These are phyloP conservation scores for Neolamprologus tretocephalus DNA, from an alignment of 2,113 vertebrate species.

Conservation along the genomic window DNA sequence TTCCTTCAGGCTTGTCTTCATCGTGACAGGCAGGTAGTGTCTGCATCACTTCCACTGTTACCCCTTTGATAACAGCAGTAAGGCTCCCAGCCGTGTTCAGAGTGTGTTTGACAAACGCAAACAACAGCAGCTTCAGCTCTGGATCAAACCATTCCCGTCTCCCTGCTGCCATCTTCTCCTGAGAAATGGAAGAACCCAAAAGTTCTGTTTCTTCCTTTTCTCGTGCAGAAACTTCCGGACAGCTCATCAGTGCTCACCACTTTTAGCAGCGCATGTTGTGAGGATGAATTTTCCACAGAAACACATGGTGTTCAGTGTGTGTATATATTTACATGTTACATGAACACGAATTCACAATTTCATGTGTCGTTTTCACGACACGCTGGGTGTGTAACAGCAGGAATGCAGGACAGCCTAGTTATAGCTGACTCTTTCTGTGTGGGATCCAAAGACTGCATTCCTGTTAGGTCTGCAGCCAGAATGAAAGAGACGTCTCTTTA, in stretches of 20 bases:
- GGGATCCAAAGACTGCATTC: accelerated
- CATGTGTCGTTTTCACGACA: not conserved
- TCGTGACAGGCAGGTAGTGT: accelerated
- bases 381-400: not conserved
- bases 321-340: not conserved
- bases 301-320: not conserved
- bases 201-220: not conserved
- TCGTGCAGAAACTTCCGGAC: accelerated
- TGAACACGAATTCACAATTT: not conserved
- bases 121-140: not conserved
- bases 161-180: not conserved
- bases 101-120: not conserved
- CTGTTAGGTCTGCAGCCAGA: not conserved
- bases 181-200: not conserved
- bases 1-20: not conserved
- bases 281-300: not conserved
- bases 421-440: not conserved
- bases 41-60: not conserved
- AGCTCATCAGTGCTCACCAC: not conserved
- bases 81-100: not conserved
- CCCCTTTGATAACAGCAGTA: accelerated
- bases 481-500: not conserved
- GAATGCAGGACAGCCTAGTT: not conserved
- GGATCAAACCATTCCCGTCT: not conserved
- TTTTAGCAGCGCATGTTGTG: not conserved